These are phyloP conservation scores for Loripinus fragilis DNA, from an alignment of 2,888 invertebrate genomes.

Conservation along the genomic window DNA sequence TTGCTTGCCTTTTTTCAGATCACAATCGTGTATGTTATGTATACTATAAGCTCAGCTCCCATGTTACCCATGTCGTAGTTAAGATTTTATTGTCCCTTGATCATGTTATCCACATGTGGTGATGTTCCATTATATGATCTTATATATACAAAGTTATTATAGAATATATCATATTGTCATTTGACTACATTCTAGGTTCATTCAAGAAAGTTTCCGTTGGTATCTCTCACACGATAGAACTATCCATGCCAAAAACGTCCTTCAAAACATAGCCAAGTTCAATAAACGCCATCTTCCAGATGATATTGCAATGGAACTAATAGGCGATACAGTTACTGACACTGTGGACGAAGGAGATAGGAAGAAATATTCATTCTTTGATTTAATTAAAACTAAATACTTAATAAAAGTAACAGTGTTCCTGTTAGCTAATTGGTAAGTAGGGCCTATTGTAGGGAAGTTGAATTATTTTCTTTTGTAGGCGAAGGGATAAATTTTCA, in stretches of 20 bases:
- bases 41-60: too few species aligned
- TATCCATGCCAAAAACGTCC: slow-evolving; percentile 49
- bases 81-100: too few species aligned
- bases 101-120: too few species aligned
- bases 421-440: slow-evolving; percentile 56
- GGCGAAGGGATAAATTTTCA: too few species aligned
- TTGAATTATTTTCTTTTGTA: too few species aligned
- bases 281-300: slow-evolving; percentile 47
- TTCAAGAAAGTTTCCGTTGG: slow-evolving; percentile 69
- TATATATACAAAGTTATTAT: too few species aligned
- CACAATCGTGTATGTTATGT: too few species aligned
- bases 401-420: slow-evolving; percentile 47
- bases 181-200: slow-evolving; percentile 54
- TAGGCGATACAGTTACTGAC: neutral
- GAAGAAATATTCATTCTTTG: slow-evolving; percentile 51
- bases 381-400: slow-evolving; percentile 40
- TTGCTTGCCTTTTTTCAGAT: too few species aligned
- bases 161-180: neutral
- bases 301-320: slow-evolving; percentile 28
- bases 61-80: too few species aligned
- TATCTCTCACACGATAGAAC: slow-evolving; percentile 52
- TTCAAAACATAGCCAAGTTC: slow-evolving; percentile 48
- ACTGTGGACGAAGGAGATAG: slow-evolving; percentile 24
- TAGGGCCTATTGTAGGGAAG: too few species aligned
- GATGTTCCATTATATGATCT: too few species aligned